Percentiles rank a stretch among this genome's conserved stretches.
phyloP scores from a whole-genome alignment of 2,888 invertebrate species.

The Scotopteryx bipunctaria region DNA sequence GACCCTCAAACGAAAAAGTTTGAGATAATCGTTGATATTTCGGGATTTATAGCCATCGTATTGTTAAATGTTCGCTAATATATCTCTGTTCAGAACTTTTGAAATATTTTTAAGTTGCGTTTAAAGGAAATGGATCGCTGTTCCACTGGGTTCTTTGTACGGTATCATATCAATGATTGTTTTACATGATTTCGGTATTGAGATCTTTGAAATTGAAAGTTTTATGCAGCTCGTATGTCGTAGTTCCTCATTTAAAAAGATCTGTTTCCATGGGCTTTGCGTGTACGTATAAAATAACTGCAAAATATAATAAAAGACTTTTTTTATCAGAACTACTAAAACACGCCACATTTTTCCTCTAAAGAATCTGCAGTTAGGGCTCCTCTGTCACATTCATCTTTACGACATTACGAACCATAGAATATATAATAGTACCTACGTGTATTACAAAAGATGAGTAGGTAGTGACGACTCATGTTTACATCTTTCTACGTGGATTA shows the following conservation, averaged over 20 bases:
- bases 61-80: slow-evolving; percentile 42
- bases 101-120: slow-evolving; percentile 34
- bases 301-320: no score
- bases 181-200: no score
- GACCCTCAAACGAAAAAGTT: slow-evolving; percentile 37
- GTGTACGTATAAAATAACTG: no score
- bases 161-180: no score
- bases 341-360: slow-evolving; percentile 39
- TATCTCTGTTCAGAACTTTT: slow-evolving; percentile 38
- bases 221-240: no score
- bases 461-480: slow-evolving; percentile 65
- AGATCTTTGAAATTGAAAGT: no score
- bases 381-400: slow-evolving; percentile 65
- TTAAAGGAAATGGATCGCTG: slow-evolving; percentile 35
- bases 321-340: slow-evolving; percentile 41
- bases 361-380: slow-evolving; percentile 48
- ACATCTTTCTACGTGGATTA: slow-evolving; percentile 77
- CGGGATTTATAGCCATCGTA: slow-evolving; percentile 42
- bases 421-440: slow-evolving; percentile 21
- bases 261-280: no score
- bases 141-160: slow-evolving; percentile 29
- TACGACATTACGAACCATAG: slow-evolving; percentile 57
- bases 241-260: no score
- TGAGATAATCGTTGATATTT: slow-evolving; percentile 40
- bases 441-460: slow-evolving; percentile 71